phyloP scores from a whole-genome alignment of 2,888 invertebrate species.

The Eupithecia subfuscata region DNA sequence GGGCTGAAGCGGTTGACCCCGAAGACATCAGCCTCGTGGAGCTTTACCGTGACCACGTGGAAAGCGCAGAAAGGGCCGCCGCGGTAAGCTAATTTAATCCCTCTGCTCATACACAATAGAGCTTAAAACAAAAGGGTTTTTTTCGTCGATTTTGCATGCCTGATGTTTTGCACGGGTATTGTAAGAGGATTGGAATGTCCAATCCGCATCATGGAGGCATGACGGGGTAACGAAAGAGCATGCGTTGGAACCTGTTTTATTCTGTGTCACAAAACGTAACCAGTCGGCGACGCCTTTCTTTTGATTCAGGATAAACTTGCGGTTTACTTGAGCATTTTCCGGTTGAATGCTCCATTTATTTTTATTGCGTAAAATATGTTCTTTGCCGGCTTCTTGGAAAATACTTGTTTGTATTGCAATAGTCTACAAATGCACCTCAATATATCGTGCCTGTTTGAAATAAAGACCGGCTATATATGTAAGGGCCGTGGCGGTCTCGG shows the following conservation, averaged over 20 bases:
- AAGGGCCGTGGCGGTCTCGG: neutral
- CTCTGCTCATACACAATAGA: conserved; percentile 15
- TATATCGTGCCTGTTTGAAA: neutral
- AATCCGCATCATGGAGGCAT: conserved; percentile 38
- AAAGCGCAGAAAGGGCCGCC: conserved; percentile 88
- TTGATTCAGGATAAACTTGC: conserved; percentile 34
- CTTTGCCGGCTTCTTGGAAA: neutral
- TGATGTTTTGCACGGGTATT: conserved; percentile 39
- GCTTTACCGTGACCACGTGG: conserved; percentile 91
- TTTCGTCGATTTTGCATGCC: conserved; percentile 39
- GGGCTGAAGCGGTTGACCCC: conserved; percentile 95
- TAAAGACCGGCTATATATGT: neutral
- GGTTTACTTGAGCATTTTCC: conserved; percentile 20
- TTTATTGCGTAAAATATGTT: conserved; percentile 5
- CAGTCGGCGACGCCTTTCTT: conserved; percentile 31
- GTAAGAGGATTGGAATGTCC: conserved; percentile 46
- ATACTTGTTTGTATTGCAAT: neutral
- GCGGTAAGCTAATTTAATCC: conserved; percentile 83
- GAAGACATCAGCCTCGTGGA: conserved; percentile 95
- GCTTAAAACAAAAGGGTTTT: conserved; percentile 21
- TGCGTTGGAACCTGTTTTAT: conserved; percentile 41
- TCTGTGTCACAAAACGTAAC: conserved; percentile 41
- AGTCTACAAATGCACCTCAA: neutral
- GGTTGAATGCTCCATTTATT: conserved; percentile 20
- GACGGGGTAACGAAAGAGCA: conserved; percentile 40